A percentile compares a stretch with the other conserved stretches of the same genome.
phyloP scores from a whole-genome alignment of 2,888 invertebrate genomes.

The Thereva unica region DNA sequence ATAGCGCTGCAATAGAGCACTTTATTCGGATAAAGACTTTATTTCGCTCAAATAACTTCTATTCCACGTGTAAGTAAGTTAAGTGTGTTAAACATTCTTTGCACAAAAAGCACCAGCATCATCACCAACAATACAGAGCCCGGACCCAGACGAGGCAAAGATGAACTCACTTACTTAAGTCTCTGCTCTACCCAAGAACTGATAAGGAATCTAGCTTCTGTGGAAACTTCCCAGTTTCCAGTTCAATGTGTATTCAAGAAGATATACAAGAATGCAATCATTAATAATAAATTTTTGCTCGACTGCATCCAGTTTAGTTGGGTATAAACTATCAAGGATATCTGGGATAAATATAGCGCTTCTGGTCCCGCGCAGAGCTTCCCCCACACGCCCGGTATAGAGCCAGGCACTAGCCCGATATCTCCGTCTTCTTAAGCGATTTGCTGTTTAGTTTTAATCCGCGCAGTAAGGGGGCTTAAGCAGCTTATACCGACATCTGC shows the following conservation, averaged over 20 bases:
- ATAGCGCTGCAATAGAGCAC: constrained; percentile 1
- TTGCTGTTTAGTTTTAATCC: no score
- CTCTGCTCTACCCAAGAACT: no score
- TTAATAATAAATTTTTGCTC: constrained; percentile 32
- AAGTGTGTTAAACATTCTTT: constrained; percentile 14
- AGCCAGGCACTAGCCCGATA: no score
- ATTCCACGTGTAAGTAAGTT: constrained; percentile 27
- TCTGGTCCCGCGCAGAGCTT: no score
- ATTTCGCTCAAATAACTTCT: constrained; percentile 27
- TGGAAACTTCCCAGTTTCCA: neutral
- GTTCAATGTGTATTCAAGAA: constrained; percentile 16
- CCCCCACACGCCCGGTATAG: no score
- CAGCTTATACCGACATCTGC: no score
- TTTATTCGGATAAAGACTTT: constrained; percentile 30
- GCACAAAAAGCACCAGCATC: constrained; percentile 5
- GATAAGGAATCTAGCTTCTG: constrained; percentile 21
- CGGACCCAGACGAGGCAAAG: no score
- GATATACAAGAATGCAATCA: constrained; percentile 18
- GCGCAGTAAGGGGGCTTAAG: no score
- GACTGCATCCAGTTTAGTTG: constrained; percentile 24
- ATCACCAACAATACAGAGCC: no score
- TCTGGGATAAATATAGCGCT: neutral
- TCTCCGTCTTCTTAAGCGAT: no score
- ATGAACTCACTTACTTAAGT: no score
- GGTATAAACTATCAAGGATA: constrained; percentile 22